Evolutionary conservation across 2,888 invertebrate species (phyloP).

Genomic region (Actias luna): DNA sequence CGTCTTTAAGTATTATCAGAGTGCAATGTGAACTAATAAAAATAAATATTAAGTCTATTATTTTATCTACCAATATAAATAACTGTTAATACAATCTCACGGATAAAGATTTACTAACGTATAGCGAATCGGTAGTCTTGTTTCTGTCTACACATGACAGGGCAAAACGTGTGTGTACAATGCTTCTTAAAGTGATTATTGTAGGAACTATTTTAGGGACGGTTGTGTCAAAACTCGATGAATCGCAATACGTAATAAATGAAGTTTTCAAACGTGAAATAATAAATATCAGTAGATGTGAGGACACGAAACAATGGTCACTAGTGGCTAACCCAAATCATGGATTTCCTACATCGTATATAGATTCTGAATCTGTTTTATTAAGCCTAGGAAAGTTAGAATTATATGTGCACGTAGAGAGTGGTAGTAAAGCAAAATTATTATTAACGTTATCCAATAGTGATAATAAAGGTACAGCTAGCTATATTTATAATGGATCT

Average conservation of each 20-base stretch:
- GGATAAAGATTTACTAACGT: conserved; percentile 11
- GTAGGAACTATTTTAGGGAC: neutral
- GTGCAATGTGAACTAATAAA: conserved; percentile 12
- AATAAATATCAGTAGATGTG: conserved; percentile 16
- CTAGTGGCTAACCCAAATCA: conserved; percentile 14
- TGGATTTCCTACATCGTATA: neutral
- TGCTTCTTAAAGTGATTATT: conserved; percentile 14
- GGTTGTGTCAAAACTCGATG: neutral
- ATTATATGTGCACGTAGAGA: conserved; percentile 30
- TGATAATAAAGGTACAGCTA: conserved; percentile 19
- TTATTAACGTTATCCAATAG: conserved; percentile 28
- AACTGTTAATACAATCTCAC: conserved; percentile 9
- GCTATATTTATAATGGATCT: conserved; percentile 23
- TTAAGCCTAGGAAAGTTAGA: conserved; percentile 21
- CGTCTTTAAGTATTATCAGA: conserved; percentile 5
- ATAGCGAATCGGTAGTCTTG: neutral
- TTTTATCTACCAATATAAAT: conserved; percentile 15
- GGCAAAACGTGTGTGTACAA: conserved; percentile 14
- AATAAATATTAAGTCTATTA: conserved; percentile 6
- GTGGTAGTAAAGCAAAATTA: neutral
- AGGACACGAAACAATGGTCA: conserved; percentile 8
- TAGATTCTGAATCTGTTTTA: neutral
- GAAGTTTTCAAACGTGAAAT: conserved; percentile 20
- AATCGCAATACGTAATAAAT: neutral
- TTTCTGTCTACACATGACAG: conserved; percentile 3